These are phyloP conservation scores for Euschistus heros DNA, from an alignment of 1,140 invertebrate genomes.

Conservation along the genomic window DNA sequence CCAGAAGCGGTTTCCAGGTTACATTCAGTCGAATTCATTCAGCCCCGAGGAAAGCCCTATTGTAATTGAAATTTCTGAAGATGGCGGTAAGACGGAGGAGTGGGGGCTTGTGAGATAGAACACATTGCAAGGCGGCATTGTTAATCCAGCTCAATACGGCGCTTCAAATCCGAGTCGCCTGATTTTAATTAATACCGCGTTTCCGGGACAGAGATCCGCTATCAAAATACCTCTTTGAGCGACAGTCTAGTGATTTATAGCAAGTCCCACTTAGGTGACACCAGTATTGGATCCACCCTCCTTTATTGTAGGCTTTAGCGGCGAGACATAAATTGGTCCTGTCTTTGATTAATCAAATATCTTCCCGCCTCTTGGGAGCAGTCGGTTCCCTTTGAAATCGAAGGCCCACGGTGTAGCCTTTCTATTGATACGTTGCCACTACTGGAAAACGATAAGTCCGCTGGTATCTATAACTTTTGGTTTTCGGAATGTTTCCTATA, in stretches of 20 bases:
- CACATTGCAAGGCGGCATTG: conserved; percentile 17
- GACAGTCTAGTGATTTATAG: conserved; percentile 22
- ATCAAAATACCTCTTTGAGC: conserved; percentile 16
- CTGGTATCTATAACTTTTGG: no score
- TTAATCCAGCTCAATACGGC: conserved; percentile 22
- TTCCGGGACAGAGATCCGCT: conserved; percentile 8
- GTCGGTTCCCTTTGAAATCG: no score
- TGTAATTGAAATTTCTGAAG: conserved; percentile 24
- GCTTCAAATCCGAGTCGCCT: conserved; percentile 6
- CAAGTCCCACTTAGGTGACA: background rate
- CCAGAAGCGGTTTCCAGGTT: conserved; percentile 1
- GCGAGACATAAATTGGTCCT: conserved; percentile 22
- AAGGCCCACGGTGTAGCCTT: no score
- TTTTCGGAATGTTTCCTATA: no score
- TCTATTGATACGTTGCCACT: no score
- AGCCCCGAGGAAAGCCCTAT: conserved; percentile 20
- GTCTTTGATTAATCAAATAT: conserved; percentile 26
- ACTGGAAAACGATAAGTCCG: no score
- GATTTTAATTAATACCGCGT: conserved; percentile 22
- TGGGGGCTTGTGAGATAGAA: conserved; percentile 4
- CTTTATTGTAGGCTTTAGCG: background rate
- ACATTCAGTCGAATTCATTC: conserved; percentile 20
- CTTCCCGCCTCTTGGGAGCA: background rate
- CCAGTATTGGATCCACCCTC: conserved; percentile 14
- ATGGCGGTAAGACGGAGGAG: background rate